These are phyloP conservation scores for Passerina amoena DNA, from an alignment of 2,113 vertebrate genomes.

Conservation along the genomic window DNA sequence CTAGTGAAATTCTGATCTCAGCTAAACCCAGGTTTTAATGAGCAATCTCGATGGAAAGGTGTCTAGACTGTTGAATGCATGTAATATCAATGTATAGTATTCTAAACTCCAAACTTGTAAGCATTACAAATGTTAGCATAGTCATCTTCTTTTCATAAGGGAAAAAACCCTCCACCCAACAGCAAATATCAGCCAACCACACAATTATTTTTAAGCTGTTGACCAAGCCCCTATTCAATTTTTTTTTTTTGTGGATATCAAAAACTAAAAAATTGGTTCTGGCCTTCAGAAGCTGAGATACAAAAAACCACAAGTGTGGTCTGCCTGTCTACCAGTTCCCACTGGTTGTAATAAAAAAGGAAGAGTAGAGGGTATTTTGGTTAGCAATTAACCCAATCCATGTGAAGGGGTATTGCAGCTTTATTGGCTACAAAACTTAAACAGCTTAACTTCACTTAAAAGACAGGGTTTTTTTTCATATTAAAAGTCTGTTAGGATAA, in stretches of 20 bases:
- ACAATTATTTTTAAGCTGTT: neutral
- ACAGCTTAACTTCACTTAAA: neutral
- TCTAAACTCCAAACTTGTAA: neutral
- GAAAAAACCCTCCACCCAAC: rapidly evolving
- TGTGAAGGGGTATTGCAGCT: neutral
- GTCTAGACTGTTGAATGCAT: neutral
- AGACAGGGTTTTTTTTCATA: neutral
- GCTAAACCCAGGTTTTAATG: neutral
- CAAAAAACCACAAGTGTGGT: neutral
- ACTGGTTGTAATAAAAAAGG: neutral
- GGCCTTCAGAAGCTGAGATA: neutral
- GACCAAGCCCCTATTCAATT: neutral
- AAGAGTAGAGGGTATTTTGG: neutral
- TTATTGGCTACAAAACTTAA: neutral
- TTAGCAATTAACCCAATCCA: neutral
- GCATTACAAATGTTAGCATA: neutral
- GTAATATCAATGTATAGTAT: neutral
- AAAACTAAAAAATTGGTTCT: neutral
- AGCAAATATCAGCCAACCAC: neutral
- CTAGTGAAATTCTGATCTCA: neutral
- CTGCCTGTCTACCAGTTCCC: neutral
- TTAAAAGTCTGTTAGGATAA: neutral
- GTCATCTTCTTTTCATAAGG: neutral
- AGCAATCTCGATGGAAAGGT: neutral
- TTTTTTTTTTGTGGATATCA: neutral